Percentiles rank a stretch among this genome's conserved stretches.
phyloP scores from a whole-genome alignment of 2,113 vertebrate genomes.

The Motacilla alba region DNA sequence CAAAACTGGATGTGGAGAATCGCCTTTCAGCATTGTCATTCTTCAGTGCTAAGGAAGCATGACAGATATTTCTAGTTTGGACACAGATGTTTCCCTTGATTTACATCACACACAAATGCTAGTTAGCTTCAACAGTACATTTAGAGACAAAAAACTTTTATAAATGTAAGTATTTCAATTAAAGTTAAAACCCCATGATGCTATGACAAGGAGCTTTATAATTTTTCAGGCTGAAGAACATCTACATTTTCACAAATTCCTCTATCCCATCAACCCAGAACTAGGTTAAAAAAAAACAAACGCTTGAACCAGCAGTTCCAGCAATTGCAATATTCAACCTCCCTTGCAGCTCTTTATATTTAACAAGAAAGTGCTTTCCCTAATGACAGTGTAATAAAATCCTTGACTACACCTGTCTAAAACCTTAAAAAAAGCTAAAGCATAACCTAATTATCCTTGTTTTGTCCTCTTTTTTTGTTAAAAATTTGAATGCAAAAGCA shows the following conservation, averaged over 20 bases:
- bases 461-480: background rate
- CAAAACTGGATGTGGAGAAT: background rate
- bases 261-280: background rate
- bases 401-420: background rate
- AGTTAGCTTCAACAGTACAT: background rate
- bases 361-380: background rate
- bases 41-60: background rate
- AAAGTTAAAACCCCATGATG: background rate
- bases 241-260: background rate
- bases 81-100: background rate
- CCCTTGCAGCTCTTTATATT: background rate
- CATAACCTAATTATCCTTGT: background rate
- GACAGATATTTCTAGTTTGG: background rate
- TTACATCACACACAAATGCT: background rate
- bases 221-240: background rate
- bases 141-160: background rate
- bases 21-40: background rate
- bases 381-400: background rate
- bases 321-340: background rate
- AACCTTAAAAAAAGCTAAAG: background rate
- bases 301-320: background rate
- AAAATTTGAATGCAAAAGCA: background rate
- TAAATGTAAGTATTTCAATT: background rate
- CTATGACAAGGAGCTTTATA: background rate
- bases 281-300: background rate